Conservation (phyloP, 2,113 vertebrate genomes). For the Tenrec ecaudatus region DNA sequence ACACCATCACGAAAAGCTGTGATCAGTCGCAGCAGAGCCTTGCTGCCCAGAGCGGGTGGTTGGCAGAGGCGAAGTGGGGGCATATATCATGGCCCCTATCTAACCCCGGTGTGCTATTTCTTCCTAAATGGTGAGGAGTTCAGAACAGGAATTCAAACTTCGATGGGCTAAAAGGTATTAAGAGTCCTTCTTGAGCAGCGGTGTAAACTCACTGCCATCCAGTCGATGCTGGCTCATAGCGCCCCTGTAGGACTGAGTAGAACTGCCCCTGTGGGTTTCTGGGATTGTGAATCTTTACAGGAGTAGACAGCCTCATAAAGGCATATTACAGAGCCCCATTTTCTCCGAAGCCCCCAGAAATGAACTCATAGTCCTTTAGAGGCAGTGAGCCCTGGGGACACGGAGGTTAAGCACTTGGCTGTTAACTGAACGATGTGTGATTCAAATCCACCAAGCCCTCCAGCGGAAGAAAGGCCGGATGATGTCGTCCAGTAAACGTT, state of each 20-base stretch:
- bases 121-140: constrained; percentile 20
- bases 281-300: too few relatives aligned
- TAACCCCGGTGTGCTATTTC: not conserved
- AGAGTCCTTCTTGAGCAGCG: not conserved
- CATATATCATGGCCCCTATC: not conserved
- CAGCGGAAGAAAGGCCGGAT: not conserved
- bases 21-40: not conserved
- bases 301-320: not conserved
- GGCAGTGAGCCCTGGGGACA: not conserved
- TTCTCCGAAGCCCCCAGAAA: not conserved
- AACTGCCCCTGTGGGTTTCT: too few relatives aligned
- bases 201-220: too few relatives aligned
- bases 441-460: not conserved
- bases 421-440: not conserved
- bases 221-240: too few relatives aligned
- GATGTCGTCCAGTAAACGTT: too few relatives aligned
- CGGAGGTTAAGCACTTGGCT: not conserved
- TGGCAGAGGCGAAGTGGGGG: not conserved
- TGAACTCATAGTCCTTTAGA: not conserved
- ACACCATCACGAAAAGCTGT: not conserved
- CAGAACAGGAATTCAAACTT: too few relatives aligned
- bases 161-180: not conserved
- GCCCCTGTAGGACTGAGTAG: too few relatives aligned
- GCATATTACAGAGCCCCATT: not conserved
- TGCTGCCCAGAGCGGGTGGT: not conserved